These are phyloP conservation scores for Cosmia pyralina DNA, from an alignment of 2,888 invertebrate genomes.

Conservation along the genomic window DNA sequence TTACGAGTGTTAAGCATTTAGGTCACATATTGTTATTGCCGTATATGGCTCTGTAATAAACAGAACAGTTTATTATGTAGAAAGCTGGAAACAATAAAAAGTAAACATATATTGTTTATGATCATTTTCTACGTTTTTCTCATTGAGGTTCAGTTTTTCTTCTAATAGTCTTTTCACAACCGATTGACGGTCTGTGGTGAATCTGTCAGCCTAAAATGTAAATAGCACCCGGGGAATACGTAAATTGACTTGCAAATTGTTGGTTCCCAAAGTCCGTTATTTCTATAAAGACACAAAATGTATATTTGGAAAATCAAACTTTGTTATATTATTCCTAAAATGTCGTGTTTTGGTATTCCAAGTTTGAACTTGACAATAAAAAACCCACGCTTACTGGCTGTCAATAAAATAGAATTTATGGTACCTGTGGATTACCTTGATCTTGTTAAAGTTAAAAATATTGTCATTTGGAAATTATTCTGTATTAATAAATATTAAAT, in stretches of 20 bases:
- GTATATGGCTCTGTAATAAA: slow-evolving; percentile 40
- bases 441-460: slow-evolving; percentile 54
- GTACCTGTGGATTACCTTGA: slow-evolving; percentile 53
- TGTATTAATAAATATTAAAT: slow-evolving; percentile 28
- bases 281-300: slow-evolving; percentile 23
- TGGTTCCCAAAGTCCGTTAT: slow-evolving; percentile 17
- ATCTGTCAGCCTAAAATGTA: neutral
- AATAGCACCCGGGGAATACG: neutral
- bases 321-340: slow-evolving; percentile 51
- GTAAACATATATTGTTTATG: slow-evolving; percentile 2
- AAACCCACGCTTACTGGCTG: slow-evolving; percentile 51
- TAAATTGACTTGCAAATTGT: slow-evolving; percentile 29
- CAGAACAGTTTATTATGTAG: slow-evolving; percentile 45
- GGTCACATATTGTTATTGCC: slow-evolving; percentile 53
- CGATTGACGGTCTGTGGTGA: neutral
- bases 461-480: slow-evolving; percentile 22
- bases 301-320: slow-evolving; percentile 38
- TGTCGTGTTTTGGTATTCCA: slow-evolving; percentile 47
- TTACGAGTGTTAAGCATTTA: slow-evolving; percentile 39
- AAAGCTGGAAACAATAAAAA: slow-evolving; percentile 38
- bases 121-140: slow-evolving; percentile 1
- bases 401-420: slow-evolving; percentile 62
- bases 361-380: slow-evolving; percentile 59
- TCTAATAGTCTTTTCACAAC: neutral
- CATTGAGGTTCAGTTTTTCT: neutral